These are phyloP conservation scores for Heterocephalus glaber DNA, from an alignment of 2,113 vertebrate species.

Conservation along the genomic window DNA sequence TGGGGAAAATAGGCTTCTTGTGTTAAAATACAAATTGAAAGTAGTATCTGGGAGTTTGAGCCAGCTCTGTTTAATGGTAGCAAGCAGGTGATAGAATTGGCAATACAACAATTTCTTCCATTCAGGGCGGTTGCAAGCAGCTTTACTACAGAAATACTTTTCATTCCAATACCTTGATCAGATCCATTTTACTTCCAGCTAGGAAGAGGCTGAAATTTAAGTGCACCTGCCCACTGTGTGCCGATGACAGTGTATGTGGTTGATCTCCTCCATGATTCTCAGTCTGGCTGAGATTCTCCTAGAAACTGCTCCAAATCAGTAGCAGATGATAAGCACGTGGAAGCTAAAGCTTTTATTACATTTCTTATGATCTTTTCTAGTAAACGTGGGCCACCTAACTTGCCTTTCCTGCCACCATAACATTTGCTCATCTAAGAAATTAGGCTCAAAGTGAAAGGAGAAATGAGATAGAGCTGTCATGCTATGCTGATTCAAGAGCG, in stretches of 20 bases:
- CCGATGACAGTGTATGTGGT: background rate
- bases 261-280: background rate
- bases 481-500: background rate
- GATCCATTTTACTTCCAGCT: slow-evolving; percentile 2
- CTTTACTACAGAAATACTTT: background rate
- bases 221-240: background rate
- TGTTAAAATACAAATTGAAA: slow-evolving; percentile 21
- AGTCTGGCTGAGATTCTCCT: background rate
- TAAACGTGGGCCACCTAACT: background rate
- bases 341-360: background rate
- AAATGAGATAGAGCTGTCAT: background rate
- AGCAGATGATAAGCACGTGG: background rate
- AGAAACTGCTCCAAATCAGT: background rate
- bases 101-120: background rate
- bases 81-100: background rate
- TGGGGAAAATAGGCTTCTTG: background rate
- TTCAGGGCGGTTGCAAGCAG: background rate
- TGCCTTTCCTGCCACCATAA: background rate
- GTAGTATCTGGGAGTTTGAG: background rate
- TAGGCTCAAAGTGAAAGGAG: slow-evolving; percentile 18
- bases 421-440: slow-evolving; percentile 45
- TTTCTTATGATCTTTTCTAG: background rate
- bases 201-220: background rate
- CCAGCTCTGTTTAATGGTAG: background rate
- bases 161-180: background rate